A percentile compares a stretch with the other conserved stretches of the same genome.
These are phyloP conservation scores for Myripristis murdjan DNA, from an alignment of 2,797 vertebrate genomes.

Conservation along the genomic window DNA sequence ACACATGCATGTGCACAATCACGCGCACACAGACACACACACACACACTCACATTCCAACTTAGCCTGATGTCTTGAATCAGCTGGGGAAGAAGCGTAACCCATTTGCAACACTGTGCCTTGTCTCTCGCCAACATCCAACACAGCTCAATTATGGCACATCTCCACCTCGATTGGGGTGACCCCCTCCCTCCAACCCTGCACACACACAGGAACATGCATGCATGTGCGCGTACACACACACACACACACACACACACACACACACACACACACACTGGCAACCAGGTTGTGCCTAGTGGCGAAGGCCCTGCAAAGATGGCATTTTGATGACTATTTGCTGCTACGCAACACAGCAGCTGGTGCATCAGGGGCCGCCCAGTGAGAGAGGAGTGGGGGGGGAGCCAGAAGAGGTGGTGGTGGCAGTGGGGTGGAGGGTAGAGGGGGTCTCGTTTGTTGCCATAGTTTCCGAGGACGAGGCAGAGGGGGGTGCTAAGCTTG, in stretches of 20 bases:
- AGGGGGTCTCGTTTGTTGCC: slow-evolving; percentile 77
- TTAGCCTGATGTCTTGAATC: slow-evolving; percentile 73
- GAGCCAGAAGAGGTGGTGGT: slow-evolving; percentile 53
- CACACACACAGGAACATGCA: slow-evolving; percentile 23
- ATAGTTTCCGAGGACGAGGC: slow-evolving; percentile 75
- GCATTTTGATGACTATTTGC: slow-evolving; percentile 85
- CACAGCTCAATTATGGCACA: slow-evolving; percentile 80
- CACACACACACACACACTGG: too few species aligned
- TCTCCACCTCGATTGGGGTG: slow-evolving; percentile 62
- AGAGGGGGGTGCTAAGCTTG: slow-evolving; percentile 63
- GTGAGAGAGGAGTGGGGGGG: slow-evolving; percentile 56
- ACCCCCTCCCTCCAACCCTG: slow-evolving; percentile 30
- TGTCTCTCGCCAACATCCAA: slow-evolving; percentile 66
- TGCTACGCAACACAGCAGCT: slow-evolving; percentile 85
- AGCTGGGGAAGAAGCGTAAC: slow-evolving; percentile 59
- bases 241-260: slow-evolving; percentile 22
- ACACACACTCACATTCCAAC: slow-evolving; percentile 43
- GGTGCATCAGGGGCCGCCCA: slow-evolving; percentile 77
- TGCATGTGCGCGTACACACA: slow-evolving; percentile 15
- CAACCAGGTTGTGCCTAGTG: slow-evolving; percentile 66
- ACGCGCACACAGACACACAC: neutral
- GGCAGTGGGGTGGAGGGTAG: slow-evolving; percentile 42
- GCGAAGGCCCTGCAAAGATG: slow-evolving; percentile 76
- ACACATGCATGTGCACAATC: slow-evolving; percentile 13
- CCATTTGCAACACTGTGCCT: slow-evolving; percentile 65